Conservation (phyloP, 37 sponge, comb jelly and placozoan genomes). For the Tethya wilhelma region DNA sequence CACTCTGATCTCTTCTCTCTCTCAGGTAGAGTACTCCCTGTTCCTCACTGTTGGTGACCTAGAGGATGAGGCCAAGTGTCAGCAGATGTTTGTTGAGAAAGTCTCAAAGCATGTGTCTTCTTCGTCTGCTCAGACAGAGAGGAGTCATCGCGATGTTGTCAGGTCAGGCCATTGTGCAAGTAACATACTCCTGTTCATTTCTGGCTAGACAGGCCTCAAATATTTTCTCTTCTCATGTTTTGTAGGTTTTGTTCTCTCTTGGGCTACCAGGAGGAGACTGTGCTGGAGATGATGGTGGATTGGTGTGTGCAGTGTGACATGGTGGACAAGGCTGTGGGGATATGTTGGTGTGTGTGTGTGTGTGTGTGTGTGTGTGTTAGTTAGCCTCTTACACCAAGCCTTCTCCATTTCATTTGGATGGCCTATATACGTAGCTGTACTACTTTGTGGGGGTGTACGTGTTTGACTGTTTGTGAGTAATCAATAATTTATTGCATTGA, state of each 20-base stretch:
- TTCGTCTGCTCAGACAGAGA: background rate
- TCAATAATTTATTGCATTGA: too few relatives aligned
- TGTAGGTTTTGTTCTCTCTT: slow-evolving; percentile 13
- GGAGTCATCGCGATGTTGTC: too few relatives aligned
- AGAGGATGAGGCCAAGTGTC: background rate
- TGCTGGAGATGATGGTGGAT: background rate
- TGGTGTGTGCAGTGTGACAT: background rate
- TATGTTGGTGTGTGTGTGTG: slow-evolving; percentile 19
- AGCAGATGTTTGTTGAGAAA: slow-evolving; percentile 10
- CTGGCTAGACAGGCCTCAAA: too few relatives aligned
- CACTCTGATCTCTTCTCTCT: background rate
- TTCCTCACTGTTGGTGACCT: slow-evolving; percentile 10
- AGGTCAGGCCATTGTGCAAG: too few relatives aligned
- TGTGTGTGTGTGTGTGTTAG: background rate
- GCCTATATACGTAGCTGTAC: too few relatives aligned
- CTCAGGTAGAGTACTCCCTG: slow-evolving; percentile 12
- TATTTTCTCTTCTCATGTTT: background rate
- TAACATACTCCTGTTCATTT: background rate
- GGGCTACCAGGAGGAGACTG: slow-evolving; percentile 6
- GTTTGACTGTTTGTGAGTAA: too few relatives aligned
- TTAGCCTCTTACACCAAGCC: too few relatives aligned
- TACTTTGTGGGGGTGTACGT: too few relatives aligned
- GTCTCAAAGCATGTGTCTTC: slow-evolving; percentile 7
- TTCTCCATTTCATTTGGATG: too few relatives aligned
- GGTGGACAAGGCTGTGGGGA: background rate